Percentiles rank a stretch among this genome's conserved stretches.
These are phyloP conservation scores for Odontothrips loti DNA, from an alignment of 2,888 invertebrate genomes.

Conservation along the genomic window DNA sequence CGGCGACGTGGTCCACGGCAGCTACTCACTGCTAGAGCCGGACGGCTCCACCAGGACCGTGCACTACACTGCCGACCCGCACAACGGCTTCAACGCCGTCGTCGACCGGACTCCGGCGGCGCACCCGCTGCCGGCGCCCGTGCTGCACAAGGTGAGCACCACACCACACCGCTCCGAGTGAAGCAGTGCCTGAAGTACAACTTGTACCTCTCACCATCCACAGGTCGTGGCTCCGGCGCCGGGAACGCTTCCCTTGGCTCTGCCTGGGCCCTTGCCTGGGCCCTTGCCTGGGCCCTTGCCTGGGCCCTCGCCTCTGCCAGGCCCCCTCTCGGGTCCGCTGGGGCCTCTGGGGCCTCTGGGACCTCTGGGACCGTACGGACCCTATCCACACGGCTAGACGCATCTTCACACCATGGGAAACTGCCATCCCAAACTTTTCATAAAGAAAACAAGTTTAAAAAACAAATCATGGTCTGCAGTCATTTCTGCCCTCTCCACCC, in stretches of 20 bases:
- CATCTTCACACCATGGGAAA: neutral
- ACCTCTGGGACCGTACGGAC: neutral
- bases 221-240: neutral
- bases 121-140: slow-evolving; percentile 36
- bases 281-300: neutral
- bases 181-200: too few species aligned
- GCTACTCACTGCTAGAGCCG: slow-evolving; percentile 53
- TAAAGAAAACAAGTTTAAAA: neutral
- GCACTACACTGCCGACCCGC: slow-evolving; percentile 55
- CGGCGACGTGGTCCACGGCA: slow-evolving; percentile 54
- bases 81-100: slow-evolving; percentile 56
- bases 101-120: slow-evolving; percentile 44
- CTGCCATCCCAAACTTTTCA: neutral
- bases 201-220: neutral
- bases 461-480: neutral
- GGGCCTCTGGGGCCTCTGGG: slow-evolving; percentile 13
- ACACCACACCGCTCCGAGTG: neutral
- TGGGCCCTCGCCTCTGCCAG: slow-evolving; percentile 23
- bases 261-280: neutral
- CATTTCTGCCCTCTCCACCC: too few species aligned
- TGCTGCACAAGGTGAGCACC: slow-evolving; percentile 14
- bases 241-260: neutral
- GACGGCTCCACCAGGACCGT: slow-evolving; percentile 55
- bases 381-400: neutral
- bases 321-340: neutral